A percentile compares a stretch with the other conserved stretches of the same genome.
Evolutionary conservation across 2,113 vertebrate genomes (phyloP).

Genomic region (Caretta caretta): DNA sequence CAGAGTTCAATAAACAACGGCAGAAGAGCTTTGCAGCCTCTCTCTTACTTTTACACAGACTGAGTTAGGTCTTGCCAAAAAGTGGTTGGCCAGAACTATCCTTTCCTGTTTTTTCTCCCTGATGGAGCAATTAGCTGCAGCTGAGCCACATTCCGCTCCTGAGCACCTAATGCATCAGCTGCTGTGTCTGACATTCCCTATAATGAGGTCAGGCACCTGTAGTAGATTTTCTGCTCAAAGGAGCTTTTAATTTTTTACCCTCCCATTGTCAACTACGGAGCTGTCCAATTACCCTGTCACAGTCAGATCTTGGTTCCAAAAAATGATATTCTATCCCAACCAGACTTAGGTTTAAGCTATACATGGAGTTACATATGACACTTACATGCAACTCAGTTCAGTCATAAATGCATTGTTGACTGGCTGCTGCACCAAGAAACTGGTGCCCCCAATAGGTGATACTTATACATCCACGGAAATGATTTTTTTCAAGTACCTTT

Average conservation of each 20-base stretch:
- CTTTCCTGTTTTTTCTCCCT: not conserved
- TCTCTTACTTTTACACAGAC: not conserved
- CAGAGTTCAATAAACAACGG: rapidly evolving
- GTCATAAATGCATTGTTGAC: rapidly evolving
- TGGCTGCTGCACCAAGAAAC: rapidly evolving
- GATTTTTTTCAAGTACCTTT: not conserved
- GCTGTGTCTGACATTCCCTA: not conserved
- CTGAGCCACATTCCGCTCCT: not conserved
- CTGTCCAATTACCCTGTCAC: not conserved
- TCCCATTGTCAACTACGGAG: not conserved
- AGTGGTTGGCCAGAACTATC: rapidly evolving
- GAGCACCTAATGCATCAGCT: not conserved
- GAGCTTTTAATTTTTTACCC: not conserved
- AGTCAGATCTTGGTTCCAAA: not conserved
- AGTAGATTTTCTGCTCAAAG: not conserved
- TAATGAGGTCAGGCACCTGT: not conserved
- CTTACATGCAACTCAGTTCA: not conserved
- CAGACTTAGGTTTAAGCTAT: not conserved
- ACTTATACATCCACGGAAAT: not conserved
- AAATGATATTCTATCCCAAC: not conserved
- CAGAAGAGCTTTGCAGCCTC: not conserved
- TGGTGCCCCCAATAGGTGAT: not conserved
- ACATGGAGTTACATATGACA: not conserved
- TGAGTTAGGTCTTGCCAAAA: not conserved
- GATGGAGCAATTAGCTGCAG: not conserved